These are phyloP conservation scores for Spinus pinus DNA, from an alignment of 2,797 vertebrate genomes.

Conservation along the genomic window DNA sequence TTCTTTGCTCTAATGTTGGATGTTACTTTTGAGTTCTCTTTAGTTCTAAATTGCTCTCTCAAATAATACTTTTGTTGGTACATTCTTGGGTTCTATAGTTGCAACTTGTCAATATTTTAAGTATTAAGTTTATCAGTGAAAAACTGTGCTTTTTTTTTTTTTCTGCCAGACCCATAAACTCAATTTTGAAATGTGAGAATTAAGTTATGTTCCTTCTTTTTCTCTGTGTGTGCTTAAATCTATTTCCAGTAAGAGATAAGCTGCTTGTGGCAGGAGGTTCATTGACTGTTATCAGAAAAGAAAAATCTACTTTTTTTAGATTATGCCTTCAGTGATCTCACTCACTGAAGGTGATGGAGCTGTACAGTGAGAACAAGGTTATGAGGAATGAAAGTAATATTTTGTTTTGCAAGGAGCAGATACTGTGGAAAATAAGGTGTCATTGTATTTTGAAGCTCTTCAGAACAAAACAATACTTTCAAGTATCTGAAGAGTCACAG, in stretches of 20 bases:
- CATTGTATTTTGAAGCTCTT: not conserved
- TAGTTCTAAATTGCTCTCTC: not conserved
- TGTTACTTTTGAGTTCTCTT: not conserved
- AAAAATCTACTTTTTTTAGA: not conserved
- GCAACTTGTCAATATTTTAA: not conserved
- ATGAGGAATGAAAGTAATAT: not conserved
- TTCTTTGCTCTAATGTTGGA: not conserved
- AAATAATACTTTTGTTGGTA: not conserved
- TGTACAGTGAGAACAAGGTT: not conserved
- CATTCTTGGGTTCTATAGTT: not conserved
- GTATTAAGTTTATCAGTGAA: not conserved
- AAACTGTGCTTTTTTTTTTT: not conserved
- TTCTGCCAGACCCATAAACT: not conserved
- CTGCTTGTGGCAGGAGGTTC: not conserved
- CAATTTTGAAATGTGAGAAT: not conserved
- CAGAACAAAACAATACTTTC: not conserved
- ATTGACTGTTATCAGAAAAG: not conserved
- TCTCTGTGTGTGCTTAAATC: not conserved
- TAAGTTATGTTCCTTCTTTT: not conserved
- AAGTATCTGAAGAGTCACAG: not conserved
- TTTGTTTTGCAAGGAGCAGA: not conserved
- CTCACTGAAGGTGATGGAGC: not conserved
- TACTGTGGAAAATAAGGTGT: not conserved
- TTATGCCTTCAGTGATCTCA: not conserved
- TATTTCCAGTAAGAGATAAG: not conserved